Percentiles rank a stretch among this genome's conserved stretches.
Evolutionary conservation across 2,113 vertebrate species (phyloP).

Genomic region (Onychorhynchus coronatus): DNA sequence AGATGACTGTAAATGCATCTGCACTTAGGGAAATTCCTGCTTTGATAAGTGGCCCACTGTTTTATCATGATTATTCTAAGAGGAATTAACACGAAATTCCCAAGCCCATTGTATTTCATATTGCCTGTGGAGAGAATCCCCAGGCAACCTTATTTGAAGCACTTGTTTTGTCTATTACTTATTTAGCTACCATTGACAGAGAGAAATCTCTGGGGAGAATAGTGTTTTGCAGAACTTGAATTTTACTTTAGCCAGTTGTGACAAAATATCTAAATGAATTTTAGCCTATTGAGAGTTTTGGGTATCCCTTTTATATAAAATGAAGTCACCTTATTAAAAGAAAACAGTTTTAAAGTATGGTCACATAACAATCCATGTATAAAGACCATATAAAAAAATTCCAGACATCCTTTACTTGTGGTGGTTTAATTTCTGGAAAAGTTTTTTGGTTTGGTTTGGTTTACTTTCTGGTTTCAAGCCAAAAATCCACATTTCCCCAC

Average conservation of each 20-base stretch:
- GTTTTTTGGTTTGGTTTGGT: background rate
- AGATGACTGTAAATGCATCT: background rate
- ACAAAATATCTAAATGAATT: constrained; percentile 6
- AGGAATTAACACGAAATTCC: constrained; percentile 41
- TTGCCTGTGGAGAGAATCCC: background rate
- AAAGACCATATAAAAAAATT: background rate
- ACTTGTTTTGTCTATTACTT: constrained; percentile 28
- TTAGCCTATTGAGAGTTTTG: background rate
- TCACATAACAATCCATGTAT: background rate
- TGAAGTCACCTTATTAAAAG: background rate
- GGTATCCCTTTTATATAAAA: background rate
- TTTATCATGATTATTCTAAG: background rate
- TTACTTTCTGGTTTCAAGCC: background rate
- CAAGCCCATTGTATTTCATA: constrained; percentile 18
- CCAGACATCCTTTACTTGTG: background rate
- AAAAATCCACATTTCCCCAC: constrained; percentile 8
- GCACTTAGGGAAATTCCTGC: background rate
- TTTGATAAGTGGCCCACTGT: background rate
- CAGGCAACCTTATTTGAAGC: constrained; percentile 7
- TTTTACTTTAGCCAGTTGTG: constrained; percentile 14
- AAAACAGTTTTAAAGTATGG: background rate
- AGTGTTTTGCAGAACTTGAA: background rate
- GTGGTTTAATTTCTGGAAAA: background rate
- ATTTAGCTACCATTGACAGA: constrained; percentile 3
- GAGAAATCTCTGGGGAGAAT: background rate